These are phyloP conservation scores for Syngnathus floridae DNA, from an alignment of 2,113 vertebrate genomes.

Conservation along the genomic window DNA sequence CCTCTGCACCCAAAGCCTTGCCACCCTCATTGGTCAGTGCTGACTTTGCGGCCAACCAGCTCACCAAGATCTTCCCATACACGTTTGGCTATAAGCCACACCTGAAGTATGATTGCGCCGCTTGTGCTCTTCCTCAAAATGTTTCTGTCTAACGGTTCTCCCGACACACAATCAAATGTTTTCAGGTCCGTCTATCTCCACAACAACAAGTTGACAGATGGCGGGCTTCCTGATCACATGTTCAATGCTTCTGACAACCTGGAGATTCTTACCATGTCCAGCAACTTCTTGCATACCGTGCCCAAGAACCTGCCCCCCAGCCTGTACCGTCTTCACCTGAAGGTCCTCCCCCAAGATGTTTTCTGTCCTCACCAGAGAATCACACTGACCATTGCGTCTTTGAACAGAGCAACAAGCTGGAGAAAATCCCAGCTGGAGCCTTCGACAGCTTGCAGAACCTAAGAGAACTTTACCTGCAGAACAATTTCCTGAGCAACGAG, in stretches of 20 bases:
- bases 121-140: neutral
- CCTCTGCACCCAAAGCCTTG: constrained; percentile 82
- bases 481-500: constrained; percentile 86
- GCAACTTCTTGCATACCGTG: constrained; percentile 89
- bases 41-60: constrained; percentile 94
- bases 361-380: neutral
- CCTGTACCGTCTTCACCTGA: constrained; percentile 87
- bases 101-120: constrained; percentile 73
- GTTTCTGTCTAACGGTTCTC: neutral
- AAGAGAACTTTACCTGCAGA: constrained; percentile 90
- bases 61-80: constrained; percentile 86
- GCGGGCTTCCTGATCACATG: constrained; percentile 84
- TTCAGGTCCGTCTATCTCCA: constrained; percentile 94
- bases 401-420: constrained; percentile 88
- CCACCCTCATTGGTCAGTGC: constrained; percentile 87
- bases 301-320: constrained; percentile 83
- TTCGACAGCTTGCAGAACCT: constrained; percentile 81
- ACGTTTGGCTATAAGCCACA: constrained; percentile 94
- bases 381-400: neutral
- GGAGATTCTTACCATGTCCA: constrained; percentile 95
- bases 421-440: constrained; percentile 86
- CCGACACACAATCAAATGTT: neutral
- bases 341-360: constrained; percentile 66
- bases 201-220: constrained; percentile 92
- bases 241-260: constrained; percentile 87